Base-by-base conservation (phyloP, 2,113 vertebrate species). In the Lipophrys pholis region DNA sequence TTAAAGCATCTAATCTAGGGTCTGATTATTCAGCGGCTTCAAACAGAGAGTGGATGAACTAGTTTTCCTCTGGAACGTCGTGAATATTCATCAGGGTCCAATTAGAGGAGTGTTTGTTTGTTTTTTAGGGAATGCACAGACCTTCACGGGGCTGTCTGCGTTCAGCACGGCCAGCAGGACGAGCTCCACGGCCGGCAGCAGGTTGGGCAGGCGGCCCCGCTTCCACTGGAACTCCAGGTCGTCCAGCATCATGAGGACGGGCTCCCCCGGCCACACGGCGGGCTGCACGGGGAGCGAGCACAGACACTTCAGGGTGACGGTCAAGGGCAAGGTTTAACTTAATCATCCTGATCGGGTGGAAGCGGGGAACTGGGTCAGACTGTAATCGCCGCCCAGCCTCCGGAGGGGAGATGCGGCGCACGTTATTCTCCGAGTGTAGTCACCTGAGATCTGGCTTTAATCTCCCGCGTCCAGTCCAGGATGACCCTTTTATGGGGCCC, bases 201-300 rank as follows among this genome's bases (percentile, higher is more conserved):
- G 82, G 81, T 76, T 93, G 39, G 84, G 83, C 49, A 94, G 78
- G 3, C 88, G 88, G 1, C 93, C 92, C 69, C 85, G 91, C 80
- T 91, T 92, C 94, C 94, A 94, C 88, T 93, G 93, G 69, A 93
- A 76, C 91, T 94, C 93, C 91, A 94, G 79, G 70, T 94, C 93
- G 7, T 93, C 94, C 63, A 94, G 64, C 87, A 93, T 88, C 92
- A 94, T 89, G 75, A 94, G 75, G 72, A 94, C 92, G 0, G 87
- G 83, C 82, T 94, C 94, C 0, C 93, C 93, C 0, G 92, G 93
- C 92, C 93, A 94, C 11, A 94, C 69, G 8, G 85, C 64, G 59
- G 88, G 77, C 92, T 93, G 51, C 8, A 49, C 12, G 49, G 49
- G 16, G 7, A 51, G 49, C 8, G 16, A 17, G 5, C 48, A 16